Evolutionary conservation across 2,888 invertebrate genomes (phyloP).

Genomic region (Ceratothoa steindachneri): DNA sequence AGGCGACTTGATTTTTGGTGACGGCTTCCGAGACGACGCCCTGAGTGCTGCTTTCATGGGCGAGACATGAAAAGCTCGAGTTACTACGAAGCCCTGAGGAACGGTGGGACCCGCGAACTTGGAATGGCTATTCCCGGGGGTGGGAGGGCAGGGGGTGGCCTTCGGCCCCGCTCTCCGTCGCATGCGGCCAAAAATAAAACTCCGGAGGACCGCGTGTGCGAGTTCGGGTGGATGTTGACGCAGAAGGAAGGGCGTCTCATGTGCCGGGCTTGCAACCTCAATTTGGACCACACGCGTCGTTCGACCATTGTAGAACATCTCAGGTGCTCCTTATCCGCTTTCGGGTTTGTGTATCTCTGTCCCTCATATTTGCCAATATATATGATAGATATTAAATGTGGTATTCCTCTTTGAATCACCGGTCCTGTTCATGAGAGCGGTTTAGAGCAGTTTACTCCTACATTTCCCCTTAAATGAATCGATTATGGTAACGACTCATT

Average conservation of each 20-base stretch:
- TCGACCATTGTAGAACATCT: constrained; percentile 47
- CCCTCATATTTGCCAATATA: too few species aligned
- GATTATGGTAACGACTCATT: too few species aligned
- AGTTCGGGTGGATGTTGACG: constrained; percentile 39
- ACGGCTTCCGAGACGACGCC: neutral
- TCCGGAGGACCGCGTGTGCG: constrained; percentile 35
- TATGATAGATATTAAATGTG: too few species aligned
- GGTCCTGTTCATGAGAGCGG: too few species aligned
- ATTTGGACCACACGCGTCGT: constrained; percentile 43
- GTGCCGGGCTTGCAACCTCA: constrained; percentile 37
- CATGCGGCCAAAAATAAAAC: constrained; percentile 46
- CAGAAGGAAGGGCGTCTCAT: constrained; percentile 28
- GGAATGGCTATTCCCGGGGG: neutral
- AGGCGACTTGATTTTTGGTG: neutral
- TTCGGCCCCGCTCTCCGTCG: constrained; percentile 36
- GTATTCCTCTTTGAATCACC: too few species aligned
- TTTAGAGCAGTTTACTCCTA: too few species aligned
- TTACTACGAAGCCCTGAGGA: neutral
- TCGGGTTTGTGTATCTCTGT: neutral
- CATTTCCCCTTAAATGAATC: too few species aligned
- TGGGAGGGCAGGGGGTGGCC: neutral
- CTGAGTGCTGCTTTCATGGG: neutral
- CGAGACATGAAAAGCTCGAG: neutral
- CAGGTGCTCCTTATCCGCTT: constrained; percentile 31
- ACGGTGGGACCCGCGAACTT: neutral